These are phyloP conservation scores for Holacanthus passer DNA, from an alignment of 2,113 vertebrate species.

Conservation along the genomic window DNA sequence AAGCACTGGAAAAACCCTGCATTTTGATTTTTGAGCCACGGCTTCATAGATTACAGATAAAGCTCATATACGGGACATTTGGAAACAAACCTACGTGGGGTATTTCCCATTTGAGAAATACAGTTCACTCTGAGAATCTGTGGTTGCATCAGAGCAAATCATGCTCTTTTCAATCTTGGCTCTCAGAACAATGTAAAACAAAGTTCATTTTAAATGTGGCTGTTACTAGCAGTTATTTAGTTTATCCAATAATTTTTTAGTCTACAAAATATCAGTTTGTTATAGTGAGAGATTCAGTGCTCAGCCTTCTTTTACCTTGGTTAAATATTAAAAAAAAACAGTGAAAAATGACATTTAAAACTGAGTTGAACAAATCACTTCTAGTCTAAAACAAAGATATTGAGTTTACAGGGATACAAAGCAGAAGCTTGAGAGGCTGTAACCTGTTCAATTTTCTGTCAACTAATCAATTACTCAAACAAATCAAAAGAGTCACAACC, in stretches of 20 bases:
- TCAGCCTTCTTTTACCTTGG: too few species aligned
- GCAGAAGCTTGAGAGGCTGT: too few species aligned
- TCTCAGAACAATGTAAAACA: not conserved
- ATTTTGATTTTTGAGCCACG: not conserved
- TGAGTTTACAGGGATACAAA: too few species aligned
- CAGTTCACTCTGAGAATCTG: constrained; percentile 10
- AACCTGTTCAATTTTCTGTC: too few species aligned
- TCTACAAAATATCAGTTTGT: too few species aligned
- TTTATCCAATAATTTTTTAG: not conserved
- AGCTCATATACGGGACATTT: not conserved
- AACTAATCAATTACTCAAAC: not conserved
- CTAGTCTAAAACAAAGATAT: too few species aligned
- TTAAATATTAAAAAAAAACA: too few species aligned
- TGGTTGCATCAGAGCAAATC: not conserved
- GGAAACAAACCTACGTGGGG: constrained; percentile 4
- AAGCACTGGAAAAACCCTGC: constrained; percentile 5
- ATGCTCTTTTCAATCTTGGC: not conserved
- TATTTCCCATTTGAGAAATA: constrained; percentile 39
- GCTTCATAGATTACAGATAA: constrained; percentile 4
- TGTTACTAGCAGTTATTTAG: too few species aligned
- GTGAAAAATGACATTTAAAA: not conserved
- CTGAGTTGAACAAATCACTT: too few species aligned
- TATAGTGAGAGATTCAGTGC: too few species aligned
- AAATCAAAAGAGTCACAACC: not conserved
- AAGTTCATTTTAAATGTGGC: not conserved